Conservation (phyloP, 2,797 vertebrate species). For the Salarias fasciatus region DNA sequence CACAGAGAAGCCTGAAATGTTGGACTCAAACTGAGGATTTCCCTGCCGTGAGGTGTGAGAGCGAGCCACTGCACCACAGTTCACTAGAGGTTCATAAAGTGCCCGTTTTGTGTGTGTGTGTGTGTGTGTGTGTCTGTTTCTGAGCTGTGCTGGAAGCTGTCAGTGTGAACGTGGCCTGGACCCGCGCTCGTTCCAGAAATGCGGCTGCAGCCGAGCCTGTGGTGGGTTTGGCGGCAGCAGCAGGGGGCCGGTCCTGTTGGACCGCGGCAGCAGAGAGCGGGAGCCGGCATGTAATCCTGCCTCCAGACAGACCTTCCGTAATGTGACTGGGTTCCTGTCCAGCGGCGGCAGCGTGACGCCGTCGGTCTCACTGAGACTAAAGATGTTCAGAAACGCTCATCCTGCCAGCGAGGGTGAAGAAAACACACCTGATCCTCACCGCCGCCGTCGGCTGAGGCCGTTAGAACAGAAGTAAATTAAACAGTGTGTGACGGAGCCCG, state of each 20-base stretch:
- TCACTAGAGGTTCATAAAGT: no score
- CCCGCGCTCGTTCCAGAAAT: slow-evolving; percentile 20
- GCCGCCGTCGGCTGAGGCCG: slow-evolving; percentile 49
- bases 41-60: no score
- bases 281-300: slow-evolving; percentile 30
- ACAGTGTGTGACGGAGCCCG: slow-evolving; percentile 37
- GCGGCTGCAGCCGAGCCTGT: slow-evolving; percentile 11
- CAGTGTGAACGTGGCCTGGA: slow-evolving; percentile 12
- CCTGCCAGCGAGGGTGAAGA: slow-evolving; percentile 23
- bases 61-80: no score
- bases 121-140: no score
- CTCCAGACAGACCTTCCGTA: slow-evolving; percentile 33
- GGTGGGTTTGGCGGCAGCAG: background rate
- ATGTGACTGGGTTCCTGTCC: slow-evolving; percentile 3
- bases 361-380: slow-evolving; percentile 12
- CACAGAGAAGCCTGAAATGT: no score
- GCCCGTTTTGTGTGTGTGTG: no score
- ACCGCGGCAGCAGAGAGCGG: slow-evolving; percentile 6
- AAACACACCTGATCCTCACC: slow-evolving; percentile 30
- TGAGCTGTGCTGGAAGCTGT: no score
- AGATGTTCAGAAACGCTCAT: slow-evolving; percentile 17
- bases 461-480: slow-evolving; percentile 46
- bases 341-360: no score
- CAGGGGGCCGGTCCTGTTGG: slow-evolving; percentile 9
- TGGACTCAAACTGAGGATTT: no score